phyloP scores from a whole-genome alignment of 2,797 vertebrate species.

The Alectoris magna region DNA sequence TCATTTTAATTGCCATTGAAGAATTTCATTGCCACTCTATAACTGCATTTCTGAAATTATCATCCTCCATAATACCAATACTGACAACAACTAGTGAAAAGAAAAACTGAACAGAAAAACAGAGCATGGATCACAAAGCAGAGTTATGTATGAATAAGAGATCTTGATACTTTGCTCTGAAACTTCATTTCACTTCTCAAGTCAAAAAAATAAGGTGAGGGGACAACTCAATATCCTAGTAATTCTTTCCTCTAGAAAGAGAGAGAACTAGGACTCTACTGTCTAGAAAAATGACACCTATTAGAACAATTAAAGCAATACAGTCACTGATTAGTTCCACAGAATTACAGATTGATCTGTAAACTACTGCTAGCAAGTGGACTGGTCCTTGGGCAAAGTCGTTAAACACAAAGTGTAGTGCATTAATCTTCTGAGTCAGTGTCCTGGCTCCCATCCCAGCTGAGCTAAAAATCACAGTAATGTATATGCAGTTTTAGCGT shows the following conservation, averaged over 20 bases:
- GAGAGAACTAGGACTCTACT: background rate
- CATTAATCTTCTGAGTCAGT: background rate
- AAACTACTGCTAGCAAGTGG: background rate
- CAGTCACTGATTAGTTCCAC: background rate
- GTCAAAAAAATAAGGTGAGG: background rate
- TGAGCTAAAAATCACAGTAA: slow-evolving; percentile 9
- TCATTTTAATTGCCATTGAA: background rate
- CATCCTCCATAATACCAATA: background rate
- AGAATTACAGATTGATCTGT: background rate
- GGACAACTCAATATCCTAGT: background rate
- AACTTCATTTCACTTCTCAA: background rate
- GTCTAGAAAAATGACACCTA: background rate
- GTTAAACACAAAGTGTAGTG: background rate
- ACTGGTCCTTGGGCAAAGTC: background rate
- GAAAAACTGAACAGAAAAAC: background rate
- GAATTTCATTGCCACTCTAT: background rate
- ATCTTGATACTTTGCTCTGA: background rate
- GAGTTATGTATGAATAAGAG: background rate
- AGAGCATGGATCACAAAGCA: background rate
- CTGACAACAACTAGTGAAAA: background rate
- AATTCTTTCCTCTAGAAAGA: background rate
- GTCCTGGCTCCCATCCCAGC: background rate
- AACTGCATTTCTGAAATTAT: slow-evolving; percentile 5
- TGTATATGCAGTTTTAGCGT: background rate
- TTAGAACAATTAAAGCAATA: background rate